Evolutionary conservation across 2,888 invertebrate species (phyloP).

Genomic region (Adela reaumurella): DNA sequence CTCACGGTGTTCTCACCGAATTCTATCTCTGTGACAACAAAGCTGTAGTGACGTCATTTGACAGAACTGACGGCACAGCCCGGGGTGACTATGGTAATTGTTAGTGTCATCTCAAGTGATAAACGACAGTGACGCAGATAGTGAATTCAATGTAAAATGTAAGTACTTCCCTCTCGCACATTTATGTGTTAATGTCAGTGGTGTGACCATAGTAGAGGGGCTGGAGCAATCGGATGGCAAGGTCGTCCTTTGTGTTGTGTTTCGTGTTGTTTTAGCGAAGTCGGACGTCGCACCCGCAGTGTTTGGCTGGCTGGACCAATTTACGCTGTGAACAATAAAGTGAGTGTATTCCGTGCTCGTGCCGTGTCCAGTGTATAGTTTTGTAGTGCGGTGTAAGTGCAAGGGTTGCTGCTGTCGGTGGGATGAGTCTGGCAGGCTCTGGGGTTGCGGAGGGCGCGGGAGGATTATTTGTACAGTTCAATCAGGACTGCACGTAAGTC

Average conservation of each 20-base stretch:
- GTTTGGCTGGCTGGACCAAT: constrained; percentile 12
- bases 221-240: constrained; percentile 36
- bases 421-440: constrained; percentile 79
- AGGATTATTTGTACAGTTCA: constrained; percentile 93
- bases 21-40: no score
- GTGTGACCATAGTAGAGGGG: background rate
- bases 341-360: constrained; percentile 14
- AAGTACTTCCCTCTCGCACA: no score
- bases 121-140: no score
- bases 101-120: no score
- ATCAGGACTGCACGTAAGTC: constrained; percentile 97
- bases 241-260: constrained; percentile 66
- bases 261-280: constrained; percentile 38
- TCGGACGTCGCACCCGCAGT: constrained; percentile 31
- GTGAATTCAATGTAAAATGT: no score
- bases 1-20: no score
- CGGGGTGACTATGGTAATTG: no score
- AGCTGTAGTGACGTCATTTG: no score
- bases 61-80: no score
- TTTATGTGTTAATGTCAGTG: no score
- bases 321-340: constrained; percentile 3
- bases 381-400: constrained; percentile 30
- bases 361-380: constrained; percentile 33
- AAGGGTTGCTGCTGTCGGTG: constrained; percentile 50
- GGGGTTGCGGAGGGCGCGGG: constrained; percentile 74